Percentiles rank a stretch among this genome's conserved stretches.
These are phyloP conservation scores for Plusia festucae DNA, from an alignment of 2,888 invertebrate genomes.

Conservation along the genomic window DNA sequence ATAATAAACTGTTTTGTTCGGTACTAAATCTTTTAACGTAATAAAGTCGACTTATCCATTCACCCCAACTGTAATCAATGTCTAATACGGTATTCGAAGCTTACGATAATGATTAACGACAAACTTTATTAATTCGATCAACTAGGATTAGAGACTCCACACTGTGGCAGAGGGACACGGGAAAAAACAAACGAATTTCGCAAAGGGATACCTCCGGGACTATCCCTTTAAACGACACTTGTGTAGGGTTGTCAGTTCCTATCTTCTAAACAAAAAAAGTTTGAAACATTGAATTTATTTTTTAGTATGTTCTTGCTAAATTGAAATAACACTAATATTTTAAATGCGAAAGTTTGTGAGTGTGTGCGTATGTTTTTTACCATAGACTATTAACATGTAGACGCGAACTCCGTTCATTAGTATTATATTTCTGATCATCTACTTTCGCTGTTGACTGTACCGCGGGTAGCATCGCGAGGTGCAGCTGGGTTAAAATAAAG, in stretches of 20 bases:
- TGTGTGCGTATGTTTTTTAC: too few relatives aligned
- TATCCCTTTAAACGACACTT: slow-evolving; percentile 57
- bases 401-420: too few relatives aligned
- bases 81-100: slow-evolving; percentile 86
- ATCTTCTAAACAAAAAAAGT: background rate
- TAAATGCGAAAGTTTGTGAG: too few relatives aligned
- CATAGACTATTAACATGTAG: too few relatives aligned
- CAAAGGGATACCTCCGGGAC: slow-evolving; percentile 75
- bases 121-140: slow-evolving; percentile 88
- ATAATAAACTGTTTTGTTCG: slow-evolving; percentile 59
- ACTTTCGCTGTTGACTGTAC: too few relatives aligned
- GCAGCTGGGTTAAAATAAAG: too few relatives aligned
- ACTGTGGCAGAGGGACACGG: slow-evolving; percentile 73
- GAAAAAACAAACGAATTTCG: slow-evolving; percentile 86
- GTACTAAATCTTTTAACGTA: slow-evolving; percentile 72
- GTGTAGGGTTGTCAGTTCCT: slow-evolving; percentile 44
- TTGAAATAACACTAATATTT: too few relatives aligned
- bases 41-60: slow-evolving; percentile 79
- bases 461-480: too few relatives aligned
- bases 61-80: slow-evolving; percentile 85
- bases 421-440: too few relatives aligned
- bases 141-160: slow-evolving; percentile 81
- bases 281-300: background rate
- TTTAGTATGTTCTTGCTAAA: too few relatives aligned
- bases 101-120: slow-evolving; percentile 89